Evolutionary conservation across 1,140 invertebrate species (phyloP).

Genomic region (Pseudachorutes palmiensis): DNA sequence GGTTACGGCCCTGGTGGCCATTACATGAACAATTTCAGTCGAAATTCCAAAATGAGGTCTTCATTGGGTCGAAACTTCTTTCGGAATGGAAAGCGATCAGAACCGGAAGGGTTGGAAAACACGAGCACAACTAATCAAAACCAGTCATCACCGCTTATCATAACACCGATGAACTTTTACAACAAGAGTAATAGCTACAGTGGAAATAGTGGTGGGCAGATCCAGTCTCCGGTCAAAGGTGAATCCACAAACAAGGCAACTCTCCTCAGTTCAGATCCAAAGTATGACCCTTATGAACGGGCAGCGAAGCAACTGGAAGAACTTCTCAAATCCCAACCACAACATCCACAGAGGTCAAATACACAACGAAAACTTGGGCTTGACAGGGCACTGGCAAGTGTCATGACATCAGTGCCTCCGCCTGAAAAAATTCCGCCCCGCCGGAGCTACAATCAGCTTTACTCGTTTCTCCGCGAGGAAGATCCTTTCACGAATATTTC

Average conservation of each 20-base stretch:
- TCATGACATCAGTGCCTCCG: slow-evolving; percentile 16
- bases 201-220: neutral
- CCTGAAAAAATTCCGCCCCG: neutral
- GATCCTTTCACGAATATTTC: neutral
- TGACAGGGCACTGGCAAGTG: slow-evolving; percentile 37
- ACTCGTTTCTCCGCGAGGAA: neutral
- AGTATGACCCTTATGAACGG: slow-evolving; percentile 58
- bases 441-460: neutral
- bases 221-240: neutral
- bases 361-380: slow-evolving; percentile 32
- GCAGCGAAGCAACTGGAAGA: slow-evolving; percentile 63
- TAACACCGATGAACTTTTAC: slow-evolving; percentile 33
- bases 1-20: slow-evolving; percentile 29
- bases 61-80: slow-evolving; percentile 37
- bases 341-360: neutral
- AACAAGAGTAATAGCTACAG: too few species aligned
- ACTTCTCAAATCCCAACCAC: slow-evolving; percentile 43
- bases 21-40: slow-evolving; percentile 18
- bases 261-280: slow-evolving; percentile 31
- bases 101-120: slow-evolving; percentile 37
- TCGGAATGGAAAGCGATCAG: slow-evolving; percentile 26
- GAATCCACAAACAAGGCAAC: neutral
- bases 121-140: slow-evolving; percentile 17
- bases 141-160: slow-evolving; percentile 25
- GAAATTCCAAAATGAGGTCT: slow-evolving; percentile 30